Base-by-base conservation (phyloP, 2,113 vertebrate genomes). In the Channa argus region DNA sequence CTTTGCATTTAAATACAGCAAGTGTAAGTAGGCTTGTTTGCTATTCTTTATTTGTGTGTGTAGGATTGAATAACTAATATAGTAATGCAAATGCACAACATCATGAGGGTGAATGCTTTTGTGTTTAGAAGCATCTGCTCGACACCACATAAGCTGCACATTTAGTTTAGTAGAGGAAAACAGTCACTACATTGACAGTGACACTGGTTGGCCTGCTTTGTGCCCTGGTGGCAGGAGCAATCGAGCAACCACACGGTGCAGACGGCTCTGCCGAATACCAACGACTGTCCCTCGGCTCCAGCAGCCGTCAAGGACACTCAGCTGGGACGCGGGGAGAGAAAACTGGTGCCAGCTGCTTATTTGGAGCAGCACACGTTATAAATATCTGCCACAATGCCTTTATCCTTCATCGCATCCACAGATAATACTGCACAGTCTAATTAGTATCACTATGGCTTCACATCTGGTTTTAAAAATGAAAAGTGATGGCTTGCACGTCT, bases 261-360 rank as follows among this genome's bases (percentile, higher is more conserved):
- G 52, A 41, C 39, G 8, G 13, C 41, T 24, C 6, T 5, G 53
- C 65, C 78, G 85, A 84, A 86, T 81, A 74, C 65, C 66, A 87
- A 84, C 44, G 12, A 84, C 50, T 2, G 39, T 62, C 65, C 50
- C 43, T 24, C 59, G 1, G 52, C 72, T 66, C 63, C 63, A 50
- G 65, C 62, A 14, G 68, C 49, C 70, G 46, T 34, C 43, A 61
- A 74, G 70, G 65, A 75, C 59, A 12, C 61, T 58, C 36, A 47
- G 62, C 71, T 4, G n/a, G 61, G 50, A 43, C 15, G 15, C 5
- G 8, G 54, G 36, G 43, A 43, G 13, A 34, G 11, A 14, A 12
- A 36, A 41, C 8, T 3, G 49, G 8, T 0, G 15, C 54, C 64
- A 67, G 67, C 54, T 61, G 71, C 39, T 74, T 33, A 61, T 70